Evolutionary conservation across 2,113 vertebrate species (phyloP), one percentile per base, ranked within the genome.

Genomic region (Myotis lucifugus): DNA sequence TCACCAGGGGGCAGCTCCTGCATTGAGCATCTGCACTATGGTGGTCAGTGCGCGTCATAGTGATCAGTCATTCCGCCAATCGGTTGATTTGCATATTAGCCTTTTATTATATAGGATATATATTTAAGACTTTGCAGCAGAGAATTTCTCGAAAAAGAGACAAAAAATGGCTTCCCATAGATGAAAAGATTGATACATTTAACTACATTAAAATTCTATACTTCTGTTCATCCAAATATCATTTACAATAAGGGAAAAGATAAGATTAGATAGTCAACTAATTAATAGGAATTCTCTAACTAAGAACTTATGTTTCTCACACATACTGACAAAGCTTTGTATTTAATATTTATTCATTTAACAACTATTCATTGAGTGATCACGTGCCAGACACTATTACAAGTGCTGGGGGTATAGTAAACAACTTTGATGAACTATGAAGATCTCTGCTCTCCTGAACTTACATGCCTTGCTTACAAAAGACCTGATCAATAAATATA

Each of bases 241-340:
- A 88, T 72, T 92, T 85, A 88, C 9, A 81, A 79, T 79, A 69
- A 74, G 74, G 32, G 93, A 89, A 27, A 85, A 85, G 11, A 17
- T 25, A 85, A 82, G 12, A 56, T 56, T 56, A 56, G 19, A 56
- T 56, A 56, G 56, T 25, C 8, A 59, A 59, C 56, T 59, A 59
- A 25, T 59, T 59, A 59, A 59, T 59, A 59, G 56, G 56, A 10
- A 25, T 59, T 25, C 25, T 91, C 42, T 67, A 79, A 50, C 40
- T 32, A 54, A 40, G 21, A 81, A 83, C 29, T 56, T 54, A 21
- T n/a, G 69, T 52, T 95, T 93, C 25, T 82, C 37, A 70, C 50
- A 94, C 8, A 69, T 34, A 34, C 11, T 52, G 40, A 59, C 7
- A 81, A 88, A 84, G 56, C 42, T 66, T 81, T 59, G 4, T 52